Evolutionary conservation across 2,113 vertebrate genomes (phyloP), one percentile per base, ranked within the genome.

Genomic region (Blennius ocellaris): DNA sequence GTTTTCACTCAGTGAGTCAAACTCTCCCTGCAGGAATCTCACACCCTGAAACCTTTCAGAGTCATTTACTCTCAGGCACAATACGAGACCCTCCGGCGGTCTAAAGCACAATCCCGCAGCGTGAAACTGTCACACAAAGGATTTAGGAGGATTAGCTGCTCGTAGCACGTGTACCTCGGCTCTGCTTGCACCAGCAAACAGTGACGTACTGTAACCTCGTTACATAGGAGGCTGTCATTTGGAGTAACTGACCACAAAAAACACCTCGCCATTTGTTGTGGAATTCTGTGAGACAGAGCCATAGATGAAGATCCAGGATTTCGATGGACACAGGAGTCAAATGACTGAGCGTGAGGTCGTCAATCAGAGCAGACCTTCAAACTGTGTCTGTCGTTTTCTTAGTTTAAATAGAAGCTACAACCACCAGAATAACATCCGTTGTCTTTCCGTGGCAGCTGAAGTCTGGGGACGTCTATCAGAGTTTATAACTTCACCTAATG

Each of bases 171-270:
- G 36, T 74, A 51, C 71, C 48, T 79, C 11, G 17, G 51, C 39
- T 60, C 62, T 30, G 50, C 64, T 45, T 56, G 11, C 48, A 2
- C 55, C 11, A 71, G 53, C 66, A 76, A 61, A 49, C 71, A 6
- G 76, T 63, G 69, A 77, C 73, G 47, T 63, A 11, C 51, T 63
- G 38, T 54, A 50, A 63, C 64, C 64, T 45, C 39, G 77, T 80
- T 55, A 80, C 59, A 73, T 65, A 64, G 56, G 69, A 71, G 59
- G 69, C 76, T 77, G 59, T 73, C 51, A 80, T 62, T 73, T 38
- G 5, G 68, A 80, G 62, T 71, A 43, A 11, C 62, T 69, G 72
- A 72, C 21, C 21, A 30, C 21, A 30, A 30, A n/a, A 30, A 2
- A 30, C 21, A 30, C 21, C 21, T 30, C 21, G 21, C 21, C 21